These are phyloP conservation scores for Chionodraco myersi DNA, from an alignment of 2,113 vertebrate species.

Conservation along the genomic window DNA sequence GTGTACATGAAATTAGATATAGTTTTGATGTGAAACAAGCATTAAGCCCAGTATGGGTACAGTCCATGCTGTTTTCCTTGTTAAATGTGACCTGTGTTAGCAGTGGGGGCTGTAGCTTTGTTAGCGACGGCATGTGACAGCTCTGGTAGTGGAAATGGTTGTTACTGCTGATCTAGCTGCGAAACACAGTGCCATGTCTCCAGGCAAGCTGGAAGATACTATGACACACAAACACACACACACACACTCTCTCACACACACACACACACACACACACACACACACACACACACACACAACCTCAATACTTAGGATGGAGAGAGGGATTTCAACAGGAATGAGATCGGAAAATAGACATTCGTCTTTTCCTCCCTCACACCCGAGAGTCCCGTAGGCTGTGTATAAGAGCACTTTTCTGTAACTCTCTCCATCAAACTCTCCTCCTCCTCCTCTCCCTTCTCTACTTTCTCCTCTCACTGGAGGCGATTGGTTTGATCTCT, in stretches of 20 bases:
- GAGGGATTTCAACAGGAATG: slow-evolving; percentile 45
- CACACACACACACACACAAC: slow-evolving; percentile 1
- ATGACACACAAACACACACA: slow-evolving; percentile 22
- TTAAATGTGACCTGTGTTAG: slow-evolving; percentile 75
- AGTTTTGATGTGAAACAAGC: slow-evolving; percentile 51
- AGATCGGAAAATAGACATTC: slow-evolving; percentile 71
- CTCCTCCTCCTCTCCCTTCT: slow-evolving; percentile 49
- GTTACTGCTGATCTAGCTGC: slow-evolving; percentile 77
- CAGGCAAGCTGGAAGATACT: slow-evolving; percentile 74
- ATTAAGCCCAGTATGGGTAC: slow-evolving; percentile 59
- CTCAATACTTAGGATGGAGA: slow-evolving; percentile 54
- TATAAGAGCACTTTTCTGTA: slow-evolving; percentile 59
- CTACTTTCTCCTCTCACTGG: slow-evolving; percentile 68
- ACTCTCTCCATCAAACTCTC: slow-evolving; percentile 67
- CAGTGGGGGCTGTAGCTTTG: slow-evolving; percentile 75
- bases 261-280: slow-evolving; percentile 13
- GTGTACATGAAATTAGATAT: slow-evolving; percentile 48
- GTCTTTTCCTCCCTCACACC: slow-evolving; percentile 64
- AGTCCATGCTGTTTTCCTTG: slow-evolving; percentile 71
- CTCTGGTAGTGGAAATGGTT: slow-evolving; percentile 72
- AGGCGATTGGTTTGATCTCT: slow-evolving; percentile 75
- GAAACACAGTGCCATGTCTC: slow-evolving; percentile 77
- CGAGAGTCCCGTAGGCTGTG: slow-evolving; percentile 68
- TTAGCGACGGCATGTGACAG: slow-evolving; percentile 75
- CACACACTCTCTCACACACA: slow-evolving; percentile 28